A percentile compares a stretch with the other conserved stretches of the same genome.
Evolutionary conservation across 2,113 vertebrate species (phyloP).

Genomic region (Columba livia): DNA sequence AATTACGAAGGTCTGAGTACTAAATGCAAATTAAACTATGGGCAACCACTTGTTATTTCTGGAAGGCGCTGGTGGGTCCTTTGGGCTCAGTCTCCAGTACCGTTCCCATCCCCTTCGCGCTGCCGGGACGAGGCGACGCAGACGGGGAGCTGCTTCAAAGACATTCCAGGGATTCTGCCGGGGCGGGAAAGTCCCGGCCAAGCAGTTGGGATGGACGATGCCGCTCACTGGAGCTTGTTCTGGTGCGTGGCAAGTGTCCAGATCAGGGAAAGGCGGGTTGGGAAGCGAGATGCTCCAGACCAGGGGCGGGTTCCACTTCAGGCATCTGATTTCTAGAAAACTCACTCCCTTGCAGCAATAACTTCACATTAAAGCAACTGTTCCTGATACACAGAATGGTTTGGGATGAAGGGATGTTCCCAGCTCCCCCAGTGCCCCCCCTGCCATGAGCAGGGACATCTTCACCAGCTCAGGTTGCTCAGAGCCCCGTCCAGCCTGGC

Average conservation of each 20-base stretch:
- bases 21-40: background rate
- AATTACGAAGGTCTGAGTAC: background rate
- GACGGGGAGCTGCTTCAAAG: conserved; percentile 28
- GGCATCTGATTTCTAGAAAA: background rate
- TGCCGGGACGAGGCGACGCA: conserved; percentile 28
- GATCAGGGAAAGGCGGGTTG: background rate
- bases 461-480: too few relatives aligned
- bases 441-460: too few relatives aligned
- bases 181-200: background rate
- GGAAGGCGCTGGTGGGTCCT: background rate
- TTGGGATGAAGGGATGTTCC: too few relatives aligned
- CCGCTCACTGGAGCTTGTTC: conserved; percentile 21
- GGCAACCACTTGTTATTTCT: conserved; percentile 53
- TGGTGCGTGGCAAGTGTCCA: background rate
- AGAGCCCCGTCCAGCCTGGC: too few relatives aligned
- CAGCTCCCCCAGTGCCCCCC: too few relatives aligned
- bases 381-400: background rate
- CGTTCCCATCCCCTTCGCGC: conserved; percentile 1
- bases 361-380: background rate
- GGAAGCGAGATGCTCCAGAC: conserved; percentile 14
- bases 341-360: background rate
- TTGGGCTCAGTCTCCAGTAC: background rate
- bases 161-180: conserved; percentile 5
- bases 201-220: background rate
- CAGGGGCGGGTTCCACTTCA: background rate